Percentiles rank a stretch among this genome's conserved stretches.
phyloP scores from a whole-genome alignment of 1,140 invertebrate genomes.

The Rhizoglyphus robini region DNA sequence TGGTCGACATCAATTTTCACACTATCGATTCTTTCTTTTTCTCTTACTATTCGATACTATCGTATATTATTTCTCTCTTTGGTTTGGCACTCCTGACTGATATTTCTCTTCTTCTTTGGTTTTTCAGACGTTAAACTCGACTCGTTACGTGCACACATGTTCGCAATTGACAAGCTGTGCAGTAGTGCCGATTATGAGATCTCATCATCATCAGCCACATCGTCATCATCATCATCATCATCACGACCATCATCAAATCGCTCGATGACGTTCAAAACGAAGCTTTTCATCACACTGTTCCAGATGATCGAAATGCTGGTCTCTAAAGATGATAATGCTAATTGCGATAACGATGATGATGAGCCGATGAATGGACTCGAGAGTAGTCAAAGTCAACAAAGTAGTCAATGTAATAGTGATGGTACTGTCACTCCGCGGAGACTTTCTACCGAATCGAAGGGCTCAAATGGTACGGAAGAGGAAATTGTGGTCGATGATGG shows the following conservation, averaged over 20 bases:
- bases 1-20: too few relatives aligned
- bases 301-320: neutral
- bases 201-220: neutral
- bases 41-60: too few relatives aligned
- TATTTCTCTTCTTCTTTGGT: neutral
- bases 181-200: neutral
- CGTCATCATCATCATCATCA: too few relatives aligned
- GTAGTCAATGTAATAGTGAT: neutral
- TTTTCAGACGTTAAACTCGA: neutral
- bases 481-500: neutral
- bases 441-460: neutral
- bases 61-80: too few relatives aligned
- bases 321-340: too few relatives aligned
- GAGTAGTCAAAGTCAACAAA: neutral
- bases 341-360: too few relatives aligned
- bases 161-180: neutral
- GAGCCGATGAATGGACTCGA: neutral
- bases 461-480: neutral
- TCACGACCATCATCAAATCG: neutral
- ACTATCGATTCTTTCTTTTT: too few relatives aligned
- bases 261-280: neutral
- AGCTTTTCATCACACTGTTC: neutral
- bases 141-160: neutral
- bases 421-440: neutral
- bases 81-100: neutral